These are phyloP conservation scores for Linyphia triangularis DNA, from an alignment of 2,888 invertebrate species.

Conservation along the genomic window DNA sequence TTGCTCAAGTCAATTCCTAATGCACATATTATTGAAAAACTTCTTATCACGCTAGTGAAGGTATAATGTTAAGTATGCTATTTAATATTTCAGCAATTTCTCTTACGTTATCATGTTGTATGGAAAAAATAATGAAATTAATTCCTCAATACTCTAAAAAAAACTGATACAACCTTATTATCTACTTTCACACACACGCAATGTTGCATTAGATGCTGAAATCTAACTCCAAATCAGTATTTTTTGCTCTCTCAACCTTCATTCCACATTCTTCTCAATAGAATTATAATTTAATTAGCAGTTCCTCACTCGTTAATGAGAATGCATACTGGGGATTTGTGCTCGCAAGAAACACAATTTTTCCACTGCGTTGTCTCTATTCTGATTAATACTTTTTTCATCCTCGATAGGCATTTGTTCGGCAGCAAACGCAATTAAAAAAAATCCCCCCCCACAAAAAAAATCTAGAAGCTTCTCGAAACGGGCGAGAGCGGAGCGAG, in stretches of 20 bases:
- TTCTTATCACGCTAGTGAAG: too few species aligned
- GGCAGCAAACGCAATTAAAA: constrained; percentile 58
- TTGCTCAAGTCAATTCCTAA: too few species aligned
- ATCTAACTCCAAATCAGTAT: background rate
- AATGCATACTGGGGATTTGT: constrained; percentile 60
- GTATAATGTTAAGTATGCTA: background rate
- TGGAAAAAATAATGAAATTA: background rate
- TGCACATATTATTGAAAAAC: too few species aligned
- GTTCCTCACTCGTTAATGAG: constrained; percentile 69
- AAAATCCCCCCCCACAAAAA: background rate
- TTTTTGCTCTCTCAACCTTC: background rate
- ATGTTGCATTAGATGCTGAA: background rate
- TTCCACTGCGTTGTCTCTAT: constrained; percentile 33
- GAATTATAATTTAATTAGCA: constrained; percentile 72
- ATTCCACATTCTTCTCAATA: constrained; percentile 3
- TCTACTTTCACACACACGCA: too few species aligned
- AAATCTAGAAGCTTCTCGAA: constrained; percentile 4
- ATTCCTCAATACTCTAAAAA: background rate
- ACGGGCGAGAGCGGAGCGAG: constrained; percentile 20
- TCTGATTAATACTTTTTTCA: constrained; percentile 71
- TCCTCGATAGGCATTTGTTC: constrained; percentile 63
- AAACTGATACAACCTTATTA: background rate
- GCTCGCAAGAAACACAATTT: constrained; percentile 66
- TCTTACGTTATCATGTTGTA: background rate
- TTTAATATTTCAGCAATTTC: background rate